Base-by-base conservation (phyloP, 2,113 vertebrate genomes). In the Natator depressus region DNA sequence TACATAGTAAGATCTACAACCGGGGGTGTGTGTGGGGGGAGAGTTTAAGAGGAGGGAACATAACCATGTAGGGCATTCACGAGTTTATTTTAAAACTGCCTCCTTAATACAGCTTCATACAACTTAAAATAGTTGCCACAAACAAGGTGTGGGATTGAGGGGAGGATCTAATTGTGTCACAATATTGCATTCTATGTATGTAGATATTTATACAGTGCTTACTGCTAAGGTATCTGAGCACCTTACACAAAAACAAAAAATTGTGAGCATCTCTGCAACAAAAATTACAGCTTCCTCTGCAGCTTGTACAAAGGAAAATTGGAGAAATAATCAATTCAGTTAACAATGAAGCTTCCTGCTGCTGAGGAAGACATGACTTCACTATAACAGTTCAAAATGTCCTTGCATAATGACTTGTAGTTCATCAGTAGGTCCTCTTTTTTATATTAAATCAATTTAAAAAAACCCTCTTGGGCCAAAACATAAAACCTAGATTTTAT, bases 401-500 rank as follows among this genome's bases (percentile, higher is more conserved):
- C 3, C 8, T 46, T 49, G 55, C 1, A 46, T 24, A 78, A 47
- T 46, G 24, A 12, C 25, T 27, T 78, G 42, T 47, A 47, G 11
- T 78, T 16, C 54, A 27, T 6, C 24, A 14, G 6, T 8, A 75
- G 27, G n/a, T 11, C 62, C 20, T 82, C 89, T 88, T 38, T 42
- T 93, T 93, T 93, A 85, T 29, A 9, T 22, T 42, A 42, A 42
- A 42, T 42, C 10, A 53, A 76, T 22, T 22, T 14, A 93, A 29
- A 82, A 80, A 46, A 0, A 89, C 24, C 8, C 50, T 59, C 75
- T 65, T 51, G n/a, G 22, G 47, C 7, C 27, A 51, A 78, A n/a
- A 92, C 49, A 82, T 35, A 80, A 76, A 93, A 11, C 85, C 31
- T 80, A 86, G 55, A 53, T 76, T 97, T 97, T 97, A 97, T 47